Base-by-base conservation (phyloP, 1,140 invertebrate species). In the Sinonovacula constricta region DNA sequence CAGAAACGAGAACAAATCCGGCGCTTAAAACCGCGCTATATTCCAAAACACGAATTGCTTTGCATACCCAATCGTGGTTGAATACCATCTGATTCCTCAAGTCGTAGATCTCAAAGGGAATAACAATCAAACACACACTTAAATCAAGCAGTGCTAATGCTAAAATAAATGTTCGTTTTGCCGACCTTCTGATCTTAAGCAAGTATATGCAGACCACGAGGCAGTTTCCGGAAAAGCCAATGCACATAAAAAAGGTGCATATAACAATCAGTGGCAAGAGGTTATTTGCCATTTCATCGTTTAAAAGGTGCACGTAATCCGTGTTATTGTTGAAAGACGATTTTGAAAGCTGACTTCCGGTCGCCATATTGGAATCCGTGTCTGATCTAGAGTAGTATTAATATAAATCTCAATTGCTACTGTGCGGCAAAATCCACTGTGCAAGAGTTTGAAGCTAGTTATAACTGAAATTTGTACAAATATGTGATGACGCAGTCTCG, bases 71-170 rank as follows among this genome's bases (percentile, higher is more conserved):
- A 3, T 67, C 70, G 12, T 67, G 65, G 28, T 60, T 39, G 67
- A 86, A 89, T 34, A 57, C 79, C 56, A 76, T 82, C 14, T 83
- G 83, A 49, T 81, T 85, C 24, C 81, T 54, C 15, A 88, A 56
- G 57, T 88, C 86, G 30, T 85, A 70, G 7, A 88, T 81, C 75
- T 89, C 88, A 56, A 86, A 86, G 0, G 88, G 88, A 62, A 89
- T 83, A 0, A 82, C 81, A n/a, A 88, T 22, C 5, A 66, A 15
- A 66, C 86, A 87, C 31, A 71, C 82, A 5, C 83, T 59, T 12
- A 88, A 60, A 76, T 89, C 88, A 36, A 87, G 77, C 33, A 85
- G 67, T 3, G 87, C 85, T 62, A 89, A 62, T n/a, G 79, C 69
- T 49, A 86, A 67, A 71, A 89, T 85, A 79, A 87, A 89, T 15